These are phyloP conservation scores for Lipotes vexillifer DNA, from an alignment of 2,113 vertebrate species.

Conservation along the genomic window DNA sequence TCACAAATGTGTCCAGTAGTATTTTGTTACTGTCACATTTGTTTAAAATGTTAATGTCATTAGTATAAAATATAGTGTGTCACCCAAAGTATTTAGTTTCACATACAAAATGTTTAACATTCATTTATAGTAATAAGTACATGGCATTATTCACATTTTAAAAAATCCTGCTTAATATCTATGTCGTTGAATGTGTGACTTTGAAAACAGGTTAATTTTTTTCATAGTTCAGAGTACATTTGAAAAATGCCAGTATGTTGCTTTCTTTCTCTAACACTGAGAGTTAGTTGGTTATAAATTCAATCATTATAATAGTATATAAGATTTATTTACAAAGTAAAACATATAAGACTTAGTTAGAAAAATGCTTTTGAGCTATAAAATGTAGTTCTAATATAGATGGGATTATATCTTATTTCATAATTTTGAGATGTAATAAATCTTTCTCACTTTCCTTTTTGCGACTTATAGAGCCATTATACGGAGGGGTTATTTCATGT, in stretches of 20 bases:
- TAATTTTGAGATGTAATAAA: not conserved
- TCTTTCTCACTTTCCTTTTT: not conserved
- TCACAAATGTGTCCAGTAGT: not conserved
- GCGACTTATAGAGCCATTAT: not conserved
- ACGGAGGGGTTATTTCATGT: not conserved
- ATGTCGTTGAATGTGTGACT: not conserved
- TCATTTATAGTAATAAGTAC: conserved; percentile 17
- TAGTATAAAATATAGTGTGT: conserved; percentile 18
- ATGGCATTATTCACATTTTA: not conserved
- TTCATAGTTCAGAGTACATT: not conserved
- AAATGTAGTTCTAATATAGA: not conserved
- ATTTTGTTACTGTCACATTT: conserved; percentile 33
- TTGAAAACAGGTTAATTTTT: not conserved
- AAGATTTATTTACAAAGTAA: not conserved
- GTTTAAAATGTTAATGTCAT: conserved; percentile 56
- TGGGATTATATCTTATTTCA: not conserved
- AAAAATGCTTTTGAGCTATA: not conserved
- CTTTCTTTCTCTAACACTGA: not conserved
- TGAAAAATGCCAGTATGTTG: not conserved
- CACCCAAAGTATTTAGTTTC: not conserved
- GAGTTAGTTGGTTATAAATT: conserved; percentile 10
- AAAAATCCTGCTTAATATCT: not conserved
- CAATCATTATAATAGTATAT: not conserved
- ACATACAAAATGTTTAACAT: not conserved
- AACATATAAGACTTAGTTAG: not conserved